These are phyloP conservation scores for Lithobates pipiens DNA, from an alignment of 2,797 vertebrate genomes.

Conservation along the genomic window DNA sequence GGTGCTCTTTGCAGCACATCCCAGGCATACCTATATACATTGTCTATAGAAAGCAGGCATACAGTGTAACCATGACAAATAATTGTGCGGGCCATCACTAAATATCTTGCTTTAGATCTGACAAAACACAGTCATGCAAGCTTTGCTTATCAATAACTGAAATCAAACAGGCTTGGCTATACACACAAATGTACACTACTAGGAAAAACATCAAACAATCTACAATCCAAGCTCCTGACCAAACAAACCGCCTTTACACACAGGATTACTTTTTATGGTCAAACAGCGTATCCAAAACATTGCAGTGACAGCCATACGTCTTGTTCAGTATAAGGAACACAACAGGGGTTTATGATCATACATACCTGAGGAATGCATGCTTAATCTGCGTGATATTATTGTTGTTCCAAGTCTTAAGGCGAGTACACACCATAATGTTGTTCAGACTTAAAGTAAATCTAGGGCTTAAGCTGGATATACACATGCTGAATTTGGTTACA, in stretches of 20 bases:
- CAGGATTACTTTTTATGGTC: slow-evolving; percentile 16
- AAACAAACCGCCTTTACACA: slow-evolving; percentile 31
- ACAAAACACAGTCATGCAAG: not conserved
- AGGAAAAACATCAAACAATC: slow-evolving; percentile 2
- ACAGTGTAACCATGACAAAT: not conserved
- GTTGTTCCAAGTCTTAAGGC: slow-evolving; percentile 17
- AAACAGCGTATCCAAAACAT: slow-evolving; percentile 58
- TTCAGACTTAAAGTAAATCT: too few relatives aligned
- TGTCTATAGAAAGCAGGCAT: not conserved
- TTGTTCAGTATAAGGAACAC: not conserved
- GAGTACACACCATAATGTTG: not conserved
- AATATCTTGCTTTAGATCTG: not conserved
- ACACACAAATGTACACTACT: not conserved
- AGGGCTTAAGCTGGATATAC: too few relatives aligned
- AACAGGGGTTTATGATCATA: slow-evolving; percentile 23
- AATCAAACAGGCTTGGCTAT: slow-evolving; percentile 24
- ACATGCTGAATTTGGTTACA: too few relatives aligned
- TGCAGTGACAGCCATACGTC: not conserved
- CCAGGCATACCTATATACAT: not conserved
- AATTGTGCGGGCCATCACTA: not conserved
- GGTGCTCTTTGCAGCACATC: not conserved
- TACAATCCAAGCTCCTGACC: not conserved
- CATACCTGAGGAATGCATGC: slow-evolving; percentile 1
- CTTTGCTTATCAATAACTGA: slow-evolving; percentile 10
- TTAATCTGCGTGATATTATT: slow-evolving; percentile 34